A percentile compares a stretch with the other conserved stretches of the same genome.
phyloP scores from a whole-genome alignment of 2,888 invertebrate species.

The Melieria crassipennis region DNA sequence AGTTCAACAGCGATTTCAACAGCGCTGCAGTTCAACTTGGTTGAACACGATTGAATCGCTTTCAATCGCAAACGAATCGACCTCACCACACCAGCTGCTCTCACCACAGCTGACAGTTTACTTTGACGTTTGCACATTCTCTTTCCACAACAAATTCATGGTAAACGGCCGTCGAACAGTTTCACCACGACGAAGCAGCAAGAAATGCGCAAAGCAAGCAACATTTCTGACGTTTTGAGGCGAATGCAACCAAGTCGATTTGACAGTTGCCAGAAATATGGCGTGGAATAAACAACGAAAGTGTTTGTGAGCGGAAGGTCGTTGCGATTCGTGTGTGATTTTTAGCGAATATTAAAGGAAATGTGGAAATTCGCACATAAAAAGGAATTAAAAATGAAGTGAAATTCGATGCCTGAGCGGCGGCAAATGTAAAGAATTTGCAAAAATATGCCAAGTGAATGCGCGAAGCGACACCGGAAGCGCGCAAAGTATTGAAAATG shows the following conservation, averaged over 20 bases:
- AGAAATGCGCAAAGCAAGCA: neutral
- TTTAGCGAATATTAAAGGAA: neutral
- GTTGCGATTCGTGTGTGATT: conserved; percentile 5
- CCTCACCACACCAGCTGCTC: too few species aligned
- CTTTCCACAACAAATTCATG: neutral
- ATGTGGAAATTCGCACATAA: neutral
- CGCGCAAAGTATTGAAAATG: neutral
- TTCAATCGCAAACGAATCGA: too few species aligned
- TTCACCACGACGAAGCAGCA: conserved; percentile 22
- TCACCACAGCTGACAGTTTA: too few species aligned
- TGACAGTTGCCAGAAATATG: conserved; percentile 38
- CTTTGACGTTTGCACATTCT: neutral
- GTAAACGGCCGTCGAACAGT: neutral
- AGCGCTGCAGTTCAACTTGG: too few species aligned
- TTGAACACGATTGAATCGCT: too few species aligned
- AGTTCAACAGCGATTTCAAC: too few species aligned
- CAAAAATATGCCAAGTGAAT: neutral
- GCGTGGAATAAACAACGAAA: conserved; percentile 30
- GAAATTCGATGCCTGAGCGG: too few species aligned
- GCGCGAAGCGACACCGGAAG: neutral
- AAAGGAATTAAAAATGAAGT: neutral
- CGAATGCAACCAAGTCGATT: neutral
- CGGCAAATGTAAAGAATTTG: neutral
- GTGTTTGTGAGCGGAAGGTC: conserved; percentile 13
- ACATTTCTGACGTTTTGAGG: conserved; percentile 11